Base-by-base conservation (phyloP, 2,797 vertebrate species). In the Sebastes matsubarae region DNA sequence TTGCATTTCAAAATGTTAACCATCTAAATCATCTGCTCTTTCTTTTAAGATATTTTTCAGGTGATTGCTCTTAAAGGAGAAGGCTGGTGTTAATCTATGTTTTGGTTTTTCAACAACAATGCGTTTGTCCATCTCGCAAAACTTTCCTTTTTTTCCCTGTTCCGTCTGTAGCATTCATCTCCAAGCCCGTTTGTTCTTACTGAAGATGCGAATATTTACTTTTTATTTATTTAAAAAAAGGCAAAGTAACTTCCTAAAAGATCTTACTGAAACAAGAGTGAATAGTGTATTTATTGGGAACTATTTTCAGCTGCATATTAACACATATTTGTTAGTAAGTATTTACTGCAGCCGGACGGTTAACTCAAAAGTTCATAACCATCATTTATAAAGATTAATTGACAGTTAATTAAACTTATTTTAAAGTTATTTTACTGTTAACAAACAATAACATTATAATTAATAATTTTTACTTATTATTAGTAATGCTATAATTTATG, bases 11-110 rank as follows among this genome's bases (percentile, higher is more conserved):
- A 61, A 24, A 64, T 14, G n/a, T 64, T 10, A 57, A 38, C 30
- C 18, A 24, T 61, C 50, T 30, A 6, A 27, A 50, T 32, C 0
- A 32, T 58, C 20, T 59, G 22, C 12, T 55, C 7, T 27, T 20
- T 55, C 11, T 10, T 46, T 63, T 16, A 24, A 50, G 16, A 50
- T 18, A 50, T 20, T n/a, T 13, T 50, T 13, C 24, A 30, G 25
- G 3, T 0, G 16, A 27, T 32, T 14, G 11, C 57, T 30, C 24
- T 18, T 30, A 46, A 60, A 61, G 14, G 38, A 18, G 1, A 8
- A 34, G 25, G 0, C 16, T 18, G 16, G 42, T 46, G 42, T 32
- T 0, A 6, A 7, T 42, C 13, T 36, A 22, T 10, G 1, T n/a
- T 75, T 57, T n/a, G 18, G 9, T 24, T 52, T 12, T 8, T 42